Evolutionary conservation across 2,113 vertebrate genomes (phyloP), one percentile per base, ranked within the genome.

Genomic region (Sakesphorus luctuosus): DNA sequence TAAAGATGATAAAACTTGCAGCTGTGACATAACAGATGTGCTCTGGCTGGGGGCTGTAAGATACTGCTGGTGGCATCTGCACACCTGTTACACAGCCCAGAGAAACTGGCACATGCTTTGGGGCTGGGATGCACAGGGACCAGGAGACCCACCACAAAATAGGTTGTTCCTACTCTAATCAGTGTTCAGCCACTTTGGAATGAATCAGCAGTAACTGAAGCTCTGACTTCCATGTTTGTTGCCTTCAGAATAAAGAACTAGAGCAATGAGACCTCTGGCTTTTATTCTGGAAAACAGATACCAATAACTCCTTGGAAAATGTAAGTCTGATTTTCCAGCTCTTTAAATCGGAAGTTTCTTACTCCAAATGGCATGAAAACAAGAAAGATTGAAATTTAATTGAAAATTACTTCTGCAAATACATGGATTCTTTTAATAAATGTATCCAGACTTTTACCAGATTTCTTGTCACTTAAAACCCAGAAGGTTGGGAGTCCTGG

Each of bases 111-210:
- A 23, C 4, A 0, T 47, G 44, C 40, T 5, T 35, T 10, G 17
- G 38, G 17, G 16, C 33, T 67, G 68, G 47, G 53, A 20, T 59
- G 71, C 8, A 3, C 9, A 35, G 33, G 18, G 47, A 36, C 17
- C 77, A 44, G 9, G 1, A 82, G 33, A 36, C 18, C 35, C 26
- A 2, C 35, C 63, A 40, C 0, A 1, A 9, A 47, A 17, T 0
- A 3, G 7, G 20, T 58, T 28, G 11, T 26, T 82, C 47, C 35
- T 77, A 4, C 25, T 13, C 58, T 23, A 26, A 29, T 16, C 4
- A 31, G 35, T 5, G 47, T 25, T 79, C 58, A 61, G 5, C 38
- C 26, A 3, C 18, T 58, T 24, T 36, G 56, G 31, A 90, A n/a
- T 7, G 29, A 66, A 50, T 11, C 43, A 49, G 62, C 35, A 74